Base-by-base conservation (phyloP, 2,113 vertebrate genomes). In the Festucalex cinctus region DNA sequence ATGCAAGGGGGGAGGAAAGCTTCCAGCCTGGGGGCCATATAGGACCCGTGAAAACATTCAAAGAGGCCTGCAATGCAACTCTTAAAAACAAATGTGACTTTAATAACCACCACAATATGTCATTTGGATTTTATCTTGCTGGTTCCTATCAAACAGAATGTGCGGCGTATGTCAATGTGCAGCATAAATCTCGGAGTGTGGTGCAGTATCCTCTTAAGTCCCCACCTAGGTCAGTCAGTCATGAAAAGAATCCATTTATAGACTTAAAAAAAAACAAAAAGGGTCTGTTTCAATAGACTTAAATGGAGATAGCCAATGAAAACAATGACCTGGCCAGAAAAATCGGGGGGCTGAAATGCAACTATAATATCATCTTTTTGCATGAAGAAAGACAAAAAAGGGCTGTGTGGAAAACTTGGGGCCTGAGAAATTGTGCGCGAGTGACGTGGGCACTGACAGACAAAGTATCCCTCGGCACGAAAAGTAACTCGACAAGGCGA, bases 231-330 rank as follows among this genome's bases (percentile, higher is more conserved):
- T n/a, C n/a, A n/a, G n/a, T n/a, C n/a, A n/a, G 88, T 82, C 82
- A 83, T 88, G 86, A 89, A 88, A 88, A 85, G 83, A 84, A 74
- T 75, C 82, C 84, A 90, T 90, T 89, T 89, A 89, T 87, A 89
- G 85, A 82, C 80, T 80, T 75, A 77, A 85, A 81, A 86, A 82
- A n/a, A 35, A 9, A 12, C 20, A 10, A 32, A n/a, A 6, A 13
- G 36, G 46, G 62, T 48, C 77, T 28, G 66, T 84, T 89, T 81
- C 81, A 83, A 77, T 85, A 85, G 85, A 85, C 79, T 71, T 82
- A 64, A 80, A 73, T 81, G 65, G 80, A 48, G 13, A 63, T 66
- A 1, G 86, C 88, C 85, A 89, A 90, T 69, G 76, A 87, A 88
- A 91, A 88, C 86, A 88, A 86, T 78, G 57, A 62, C 79, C 78